These are phyloP conservation scores for Meta bourneti DNA, from an alignment of 2,888 invertebrate species.

Conservation along the genomic window DNA sequence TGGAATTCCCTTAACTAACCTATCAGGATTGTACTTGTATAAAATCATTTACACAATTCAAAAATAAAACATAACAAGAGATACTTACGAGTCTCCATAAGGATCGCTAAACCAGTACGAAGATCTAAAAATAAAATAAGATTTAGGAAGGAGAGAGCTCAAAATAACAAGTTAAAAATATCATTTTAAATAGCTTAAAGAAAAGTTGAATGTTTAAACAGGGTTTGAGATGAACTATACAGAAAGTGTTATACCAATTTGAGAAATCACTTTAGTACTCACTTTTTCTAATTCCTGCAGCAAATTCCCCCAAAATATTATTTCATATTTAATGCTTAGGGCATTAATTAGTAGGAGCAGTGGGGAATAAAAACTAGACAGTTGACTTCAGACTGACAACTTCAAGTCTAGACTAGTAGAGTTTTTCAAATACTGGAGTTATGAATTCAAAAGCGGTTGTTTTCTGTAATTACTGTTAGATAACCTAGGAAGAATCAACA, in stretches of 20 bases:
- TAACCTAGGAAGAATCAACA: too few species aligned
- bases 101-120: slow-evolving; percentile 64
- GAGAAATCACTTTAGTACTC: not conserved
- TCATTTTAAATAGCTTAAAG: not conserved
- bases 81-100: slow-evolving; percentile 64
- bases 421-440: too few species aligned
- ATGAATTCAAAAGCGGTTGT: too few species aligned
- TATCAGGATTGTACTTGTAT: not conserved
- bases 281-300: not conserved
- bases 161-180: not conserved
- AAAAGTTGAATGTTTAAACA: not conserved
- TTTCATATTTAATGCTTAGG: too few species aligned
- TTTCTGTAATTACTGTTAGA: too few species aligned
- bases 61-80: not conserved
- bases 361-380: too few species aligned
- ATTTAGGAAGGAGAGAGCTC: not conserved
- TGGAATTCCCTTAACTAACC: not conserved
- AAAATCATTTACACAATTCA: not conserved
- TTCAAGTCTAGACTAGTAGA: too few species aligned
- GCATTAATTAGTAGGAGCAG: too few species aligned
- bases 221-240: not conserved
- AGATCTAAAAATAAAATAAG: slow-evolving; percentile 5
- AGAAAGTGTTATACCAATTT: not conserved
- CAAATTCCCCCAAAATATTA: too few species aligned
- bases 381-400: too few species aligned